Percentiles rank a stretch among this genome's conserved stretches.
Conservation (phyloP, 2,888 invertebrate genomes). For the Tachystola acroxantha region DNA sequence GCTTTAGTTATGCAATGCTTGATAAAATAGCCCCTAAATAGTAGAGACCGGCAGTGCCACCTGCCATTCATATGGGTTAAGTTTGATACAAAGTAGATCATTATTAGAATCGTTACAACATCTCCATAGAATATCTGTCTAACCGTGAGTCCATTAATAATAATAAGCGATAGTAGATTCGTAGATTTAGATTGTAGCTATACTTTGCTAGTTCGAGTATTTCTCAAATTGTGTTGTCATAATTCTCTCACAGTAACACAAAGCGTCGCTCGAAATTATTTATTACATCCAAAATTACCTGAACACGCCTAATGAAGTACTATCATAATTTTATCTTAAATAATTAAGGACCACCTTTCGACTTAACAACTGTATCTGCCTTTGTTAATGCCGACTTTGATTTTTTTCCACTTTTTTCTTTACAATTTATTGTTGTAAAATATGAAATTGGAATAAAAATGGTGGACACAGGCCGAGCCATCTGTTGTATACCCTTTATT, state of each 20-base stretch:
- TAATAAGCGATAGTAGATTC: no score
- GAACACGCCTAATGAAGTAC: conserved; percentile 56
- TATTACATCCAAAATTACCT: conserved; percentile 45
- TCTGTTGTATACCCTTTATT: conserved; percentile 64
- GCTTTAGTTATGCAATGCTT: no score
- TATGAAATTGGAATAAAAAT: conserved; percentile 55
- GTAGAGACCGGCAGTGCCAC: no score
- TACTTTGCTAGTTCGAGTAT: no score
- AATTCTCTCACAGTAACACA: conserved; percentile 33
- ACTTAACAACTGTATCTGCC: conserved; percentile 58
- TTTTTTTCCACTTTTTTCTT: conserved; percentile 40
- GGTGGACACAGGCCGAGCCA: conserved; percentile 43
- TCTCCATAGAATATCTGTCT: no score
- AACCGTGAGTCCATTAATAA: no score
- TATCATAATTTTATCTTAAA: conserved; percentile 64
- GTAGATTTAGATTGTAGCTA: no score
- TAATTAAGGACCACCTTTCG: conserved; percentile 67
- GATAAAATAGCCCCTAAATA: no score
- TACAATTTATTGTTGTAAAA: conserved; percentile 66
- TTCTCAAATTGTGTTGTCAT: conserved; percentile 21
- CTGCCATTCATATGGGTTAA: no score
- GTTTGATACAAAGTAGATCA: no score
- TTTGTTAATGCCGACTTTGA: conserved; percentile 59
- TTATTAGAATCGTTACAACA: no score
- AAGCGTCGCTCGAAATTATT: conserved; percentile 43